phyloP scores from a whole-genome alignment of 2,888 invertebrate genomes.

The Pycnomerus fuliginosus region DNA sequence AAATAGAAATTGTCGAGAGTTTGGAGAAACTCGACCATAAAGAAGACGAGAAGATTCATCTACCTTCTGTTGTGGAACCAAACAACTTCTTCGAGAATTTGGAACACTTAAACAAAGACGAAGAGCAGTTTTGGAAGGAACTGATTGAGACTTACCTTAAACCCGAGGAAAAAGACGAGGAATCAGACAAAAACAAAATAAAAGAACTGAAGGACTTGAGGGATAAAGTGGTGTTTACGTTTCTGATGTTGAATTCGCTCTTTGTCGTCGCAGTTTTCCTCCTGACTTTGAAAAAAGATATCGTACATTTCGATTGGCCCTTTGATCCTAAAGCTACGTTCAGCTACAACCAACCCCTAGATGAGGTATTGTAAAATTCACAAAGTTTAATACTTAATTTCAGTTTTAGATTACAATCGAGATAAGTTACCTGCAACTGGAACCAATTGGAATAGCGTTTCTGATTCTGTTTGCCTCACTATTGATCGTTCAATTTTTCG shows the following conservation, averaged over 20 bases:
- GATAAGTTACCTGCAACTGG: constrained; percentile 64
- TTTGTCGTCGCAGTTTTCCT: constrained; percentile 75
- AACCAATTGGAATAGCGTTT: constrained; percentile 73
- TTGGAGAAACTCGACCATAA: constrained; percentile 13
- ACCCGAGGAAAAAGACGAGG: constrained; percentile 67
- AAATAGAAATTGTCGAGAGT: constrained; percentile 30
- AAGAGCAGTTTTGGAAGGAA: constrained; percentile 76
- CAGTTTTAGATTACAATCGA: constrained; percentile 43
- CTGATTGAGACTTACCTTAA: constrained; percentile 73
- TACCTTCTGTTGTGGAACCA: constrained; percentile 52
- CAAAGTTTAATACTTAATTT: too few species aligned
- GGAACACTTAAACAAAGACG: constrained; percentile 65
- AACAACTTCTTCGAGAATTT: constrained; percentile 60
- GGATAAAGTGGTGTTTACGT: constrained; percentile 67
- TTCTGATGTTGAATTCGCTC: constrained; percentile 75
- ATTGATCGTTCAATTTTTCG: constrained; percentile 69
- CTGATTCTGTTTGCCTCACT: constrained; percentile 70
- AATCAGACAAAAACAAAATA: constrained; percentile 44
- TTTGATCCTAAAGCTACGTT: constrained; percentile 57
- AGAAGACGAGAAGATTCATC: constrained; percentile 55
- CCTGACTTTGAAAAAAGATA: constrained; percentile 71
- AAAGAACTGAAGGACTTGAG: constrained; percentile 61
- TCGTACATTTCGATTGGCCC: constrained; percentile 69
- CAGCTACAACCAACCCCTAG: constrained; percentile 40
- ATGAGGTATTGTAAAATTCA: too few species aligned